Evolutionary conservation across 2,113 vertebrate species (phyloP).

Genomic region (Megaleporinus macrocephalus): DNA sequence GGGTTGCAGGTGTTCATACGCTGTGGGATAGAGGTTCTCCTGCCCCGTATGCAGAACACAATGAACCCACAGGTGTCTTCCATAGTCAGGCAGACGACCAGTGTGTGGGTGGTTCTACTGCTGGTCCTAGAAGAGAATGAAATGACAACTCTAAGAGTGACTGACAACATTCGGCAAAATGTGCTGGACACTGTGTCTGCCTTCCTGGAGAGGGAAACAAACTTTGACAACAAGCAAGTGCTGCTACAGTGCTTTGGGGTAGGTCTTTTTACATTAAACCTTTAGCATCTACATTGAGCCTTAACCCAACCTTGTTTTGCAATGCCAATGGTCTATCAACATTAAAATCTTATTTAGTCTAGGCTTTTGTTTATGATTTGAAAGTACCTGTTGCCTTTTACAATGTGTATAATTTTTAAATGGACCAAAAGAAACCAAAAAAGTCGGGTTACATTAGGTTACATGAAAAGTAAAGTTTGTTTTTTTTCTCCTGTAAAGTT

Average conservation of each 20-base stretch:
- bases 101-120: constrained; percentile 70
- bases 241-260: constrained; percentile 84
- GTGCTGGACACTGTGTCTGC: constrained; percentile 63
- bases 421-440: no score
- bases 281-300: not conserved
- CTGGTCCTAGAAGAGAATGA: constrained; percentile 75
- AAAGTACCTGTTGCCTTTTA: no score
- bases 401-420: no score
- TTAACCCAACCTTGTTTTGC: not conserved
- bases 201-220: constrained; percentile 67
- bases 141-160: constrained; percentile 67
- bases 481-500: no score
- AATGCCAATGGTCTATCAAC: not conserved
- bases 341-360: no score
- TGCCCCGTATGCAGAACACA: constrained; percentile 57
- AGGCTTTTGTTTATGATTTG: no score
- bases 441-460: no score
- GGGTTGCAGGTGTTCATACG: constrained; percentile 66
- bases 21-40: constrained; percentile 73
- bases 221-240: constrained; percentile 73
- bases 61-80: constrained; percentile 57
- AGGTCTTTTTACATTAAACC: constrained; percentile 22
- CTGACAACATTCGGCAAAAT: constrained; percentile 63
- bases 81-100: constrained; percentile 66
- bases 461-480: no score